These are phyloP conservation scores for Drepanosiphum platanoidis DNA, from an alignment of 2,888 invertebrate species.

Conservation along the genomic window DNA sequence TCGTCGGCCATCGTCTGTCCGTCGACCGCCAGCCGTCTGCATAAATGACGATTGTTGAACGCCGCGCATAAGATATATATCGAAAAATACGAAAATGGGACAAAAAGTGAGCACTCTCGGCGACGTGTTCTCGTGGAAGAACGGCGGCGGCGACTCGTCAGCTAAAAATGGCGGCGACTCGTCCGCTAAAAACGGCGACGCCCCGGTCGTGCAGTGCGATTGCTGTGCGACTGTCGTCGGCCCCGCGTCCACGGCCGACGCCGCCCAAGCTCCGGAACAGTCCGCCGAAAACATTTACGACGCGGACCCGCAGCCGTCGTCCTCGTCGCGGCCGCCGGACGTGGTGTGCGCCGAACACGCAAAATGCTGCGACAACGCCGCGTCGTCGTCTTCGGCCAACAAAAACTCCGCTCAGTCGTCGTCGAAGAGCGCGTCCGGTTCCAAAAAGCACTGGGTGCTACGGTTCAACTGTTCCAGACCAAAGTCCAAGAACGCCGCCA, in stretches of 20 bases:
- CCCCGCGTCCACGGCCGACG: neutral
- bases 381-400: too few relatives aligned
- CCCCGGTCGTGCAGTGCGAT: too few relatives aligned
- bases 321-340: neutral
- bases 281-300: slow-evolving; percentile 49
- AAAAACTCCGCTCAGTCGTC: slow-evolving; percentile 5
- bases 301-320: neutral
- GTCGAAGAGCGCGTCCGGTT: slow-evolving; percentile 56
- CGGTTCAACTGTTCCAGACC: slow-evolving; percentile 66
- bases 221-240: neutral
- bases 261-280: neutral
- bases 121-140: slow-evolving; percentile 9
- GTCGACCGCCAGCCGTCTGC: neutral
- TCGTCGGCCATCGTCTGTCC: neutral
- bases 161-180: neutral
- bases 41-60: neutral
- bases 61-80: too few relatives aligned
- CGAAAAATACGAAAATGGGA: slow-evolving; percentile 55
- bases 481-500: slow-evolving; percentile 65
- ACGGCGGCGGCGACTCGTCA: neutral
- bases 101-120: slow-evolving; percentile 52
- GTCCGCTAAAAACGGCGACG: neutral
- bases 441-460: slow-evolving; percentile 66
- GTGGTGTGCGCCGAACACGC: neutral
- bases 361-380: neutral